These are phyloP conservation scores for Haliclona indistincta DNA, from an alignment of 37 sponge, comb jelly and placozoan species.

Conservation along the genomic window DNA sequence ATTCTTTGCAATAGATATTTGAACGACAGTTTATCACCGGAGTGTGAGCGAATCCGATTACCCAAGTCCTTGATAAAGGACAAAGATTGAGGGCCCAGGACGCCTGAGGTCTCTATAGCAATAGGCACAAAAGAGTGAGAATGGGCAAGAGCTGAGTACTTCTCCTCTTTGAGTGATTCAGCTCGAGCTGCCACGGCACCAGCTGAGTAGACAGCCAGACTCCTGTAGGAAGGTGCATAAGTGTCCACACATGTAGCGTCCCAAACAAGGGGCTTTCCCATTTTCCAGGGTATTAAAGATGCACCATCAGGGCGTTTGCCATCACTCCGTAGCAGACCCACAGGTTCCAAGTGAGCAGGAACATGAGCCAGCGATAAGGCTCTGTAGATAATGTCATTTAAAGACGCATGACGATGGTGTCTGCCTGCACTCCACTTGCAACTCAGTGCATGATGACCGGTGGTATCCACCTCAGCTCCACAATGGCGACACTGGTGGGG, in stretches of 20 bases:
- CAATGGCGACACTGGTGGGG: constrained; percentile 15
- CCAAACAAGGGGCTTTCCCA: constrained; percentile 10
- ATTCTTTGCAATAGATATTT: too few relatives aligned
- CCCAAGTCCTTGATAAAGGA: too few relatives aligned
- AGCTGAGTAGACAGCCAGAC: not conserved
- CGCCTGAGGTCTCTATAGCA: constrained; percentile 22
- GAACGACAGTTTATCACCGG: too few relatives aligned
- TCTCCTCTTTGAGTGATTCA: constrained; percentile 1
- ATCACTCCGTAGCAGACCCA: constrained; percentile 6
- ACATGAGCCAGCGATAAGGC: constrained; percentile 1
- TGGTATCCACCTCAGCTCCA: constrained; percentile 5
- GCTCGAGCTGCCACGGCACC: constrained; percentile 9
- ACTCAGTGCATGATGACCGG: constrained; percentile 8
- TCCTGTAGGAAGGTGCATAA: constrained; percentile 9
- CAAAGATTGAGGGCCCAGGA: too few relatives aligned
- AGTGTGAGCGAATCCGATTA: too few relatives aligned
- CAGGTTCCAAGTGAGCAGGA: constrained; percentile 13
- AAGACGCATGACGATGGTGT: not conserved
- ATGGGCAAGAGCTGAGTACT: constrained; percentile 6
- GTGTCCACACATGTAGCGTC: too few relatives aligned
- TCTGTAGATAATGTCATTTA: constrained; percentile 4
- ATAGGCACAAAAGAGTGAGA: constrained; percentile 18
- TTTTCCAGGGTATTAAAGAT: constrained; percentile 6
- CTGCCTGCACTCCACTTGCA: constrained; percentile 13
- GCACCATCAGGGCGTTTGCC: constrained; percentile 9